phyloP scores from a whole-genome alignment of 2,797 vertebrate species.

The Limnodromus scolopaceus region DNA sequence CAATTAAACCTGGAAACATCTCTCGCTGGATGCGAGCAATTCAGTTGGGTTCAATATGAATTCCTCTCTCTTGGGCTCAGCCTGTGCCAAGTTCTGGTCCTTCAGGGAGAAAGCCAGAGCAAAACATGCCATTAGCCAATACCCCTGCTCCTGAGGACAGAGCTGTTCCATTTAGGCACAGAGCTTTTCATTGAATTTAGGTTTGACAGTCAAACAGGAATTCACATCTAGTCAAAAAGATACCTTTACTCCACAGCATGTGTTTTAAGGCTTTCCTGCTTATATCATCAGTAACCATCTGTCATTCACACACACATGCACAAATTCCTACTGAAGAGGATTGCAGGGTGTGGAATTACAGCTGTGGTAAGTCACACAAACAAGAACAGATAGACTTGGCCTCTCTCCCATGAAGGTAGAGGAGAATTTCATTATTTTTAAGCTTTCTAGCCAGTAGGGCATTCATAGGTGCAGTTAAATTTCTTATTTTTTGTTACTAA shows the following conservation, averaged over 20 bases:
- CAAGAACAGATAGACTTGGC: background rate
- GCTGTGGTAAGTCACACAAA: background rate
- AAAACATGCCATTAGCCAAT: background rate
- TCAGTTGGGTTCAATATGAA: background rate
- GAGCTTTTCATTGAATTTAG: background rate
- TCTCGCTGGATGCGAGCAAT: background rate
- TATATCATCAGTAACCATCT: background rate
- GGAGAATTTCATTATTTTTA: background rate
- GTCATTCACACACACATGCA: background rate
- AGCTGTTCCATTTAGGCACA: background rate
- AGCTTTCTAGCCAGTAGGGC: background rate
- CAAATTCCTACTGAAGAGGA: background rate
- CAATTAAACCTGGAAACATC: background rate
- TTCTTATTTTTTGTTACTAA: background rate
- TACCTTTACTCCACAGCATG: background rate
- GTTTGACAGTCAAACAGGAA: background rate
- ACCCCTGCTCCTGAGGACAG: background rate
- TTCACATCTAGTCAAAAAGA: background rate
- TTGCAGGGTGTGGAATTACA: background rate
- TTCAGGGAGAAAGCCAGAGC: background rate
- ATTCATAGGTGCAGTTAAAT: background rate
- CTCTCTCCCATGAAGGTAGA: background rate
- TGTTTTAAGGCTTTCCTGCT: background rate
- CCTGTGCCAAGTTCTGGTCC: background rate
- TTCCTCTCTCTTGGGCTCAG: background rate